Base-by-base conservation (phyloP, 1,140 invertebrate species). In the Eubasilissa regina region DNA sequence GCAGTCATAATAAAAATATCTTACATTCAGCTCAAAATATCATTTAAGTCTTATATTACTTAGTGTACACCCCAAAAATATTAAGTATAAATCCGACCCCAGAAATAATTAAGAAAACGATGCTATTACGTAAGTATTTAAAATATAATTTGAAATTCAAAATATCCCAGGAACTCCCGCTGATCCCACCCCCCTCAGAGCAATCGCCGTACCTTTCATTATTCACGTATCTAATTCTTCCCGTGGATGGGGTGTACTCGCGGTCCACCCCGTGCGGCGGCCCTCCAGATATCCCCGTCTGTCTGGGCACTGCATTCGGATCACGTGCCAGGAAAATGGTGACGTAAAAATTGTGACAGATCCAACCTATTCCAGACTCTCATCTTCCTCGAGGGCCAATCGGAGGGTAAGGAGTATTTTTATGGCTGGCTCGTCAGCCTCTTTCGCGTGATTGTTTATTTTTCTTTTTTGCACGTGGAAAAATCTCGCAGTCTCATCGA, bases 341-440 rank as follows among this genome's bases (percentile, higher is more conserved):
- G 72, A 58, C 72, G 72, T 74, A 74, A 74, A 74, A 74, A 74
- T 56, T 44, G 72, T 58, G 72, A 55, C 72, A 58, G 25, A 55
- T 44, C 72, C 53, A 35, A 55, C 72, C 47, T 74, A 55, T 74
- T 70, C 66, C 66, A 51, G n/a, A 19, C 43, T 70, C 45, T 70
- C 66, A 70, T 70, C 45, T 70, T 51, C 45, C n/a, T 53, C 45
- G 17, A 48, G 66, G 66, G 19, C 66, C 45, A 70, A 11, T 70
- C 48, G 3, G 25, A 35, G 12, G 3, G 19, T 62, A 4, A 8
- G 66, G 3, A 48, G 21, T 3, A 19, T 62, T 70, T 70, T 25
- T 25, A 11, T 15, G 48, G 47, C 45, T 48, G 66, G 48, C 25
- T 17, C 19, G 45, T 70, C 66, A 48, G 48, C 66, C n/a, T 9